A percentile compares a stretch with the other conserved stretches of the same genome.
These are phyloP conservation scores for Schizopygopsis malacanthus DNA, from an alignment of 2,797 vertebrate species.

Conservation along the genomic window DNA sequence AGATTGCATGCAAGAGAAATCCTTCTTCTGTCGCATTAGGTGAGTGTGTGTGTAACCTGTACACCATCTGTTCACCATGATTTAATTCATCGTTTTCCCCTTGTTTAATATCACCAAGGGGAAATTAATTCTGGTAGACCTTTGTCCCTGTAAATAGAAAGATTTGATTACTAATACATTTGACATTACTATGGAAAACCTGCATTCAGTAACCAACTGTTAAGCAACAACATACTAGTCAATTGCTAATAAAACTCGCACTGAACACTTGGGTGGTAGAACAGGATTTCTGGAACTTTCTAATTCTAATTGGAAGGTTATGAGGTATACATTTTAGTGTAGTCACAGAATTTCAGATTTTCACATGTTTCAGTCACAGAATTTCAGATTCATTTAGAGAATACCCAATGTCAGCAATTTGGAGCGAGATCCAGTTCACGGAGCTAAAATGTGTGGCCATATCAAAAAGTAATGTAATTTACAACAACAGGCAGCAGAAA, in stretches of 20 bases:
- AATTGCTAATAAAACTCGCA: no score
- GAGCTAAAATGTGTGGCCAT: not conserved
- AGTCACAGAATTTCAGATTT: not conserved
- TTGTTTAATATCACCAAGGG: not conserved
- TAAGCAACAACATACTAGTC: not conserved
- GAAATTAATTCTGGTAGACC: conserved; percentile 49
- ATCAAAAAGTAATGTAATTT: not conserved
- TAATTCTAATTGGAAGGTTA: not conserved
- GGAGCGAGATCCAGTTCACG: not conserved
- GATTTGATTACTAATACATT: conserved; percentile 24
- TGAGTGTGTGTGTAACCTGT: conserved; percentile 66
- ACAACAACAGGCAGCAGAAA: not conserved
- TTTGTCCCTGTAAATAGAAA: conserved; percentile 52
- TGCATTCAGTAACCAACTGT: not conserved
- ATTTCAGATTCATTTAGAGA: not conserved
- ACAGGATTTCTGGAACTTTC: not conserved
- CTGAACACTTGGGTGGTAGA: not conserved
- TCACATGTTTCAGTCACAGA: not conserved
- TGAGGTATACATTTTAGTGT: not conserved
- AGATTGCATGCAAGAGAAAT: conserved; percentile 93
- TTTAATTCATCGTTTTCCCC: conserved; percentile 51
- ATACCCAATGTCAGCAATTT: not conserved
- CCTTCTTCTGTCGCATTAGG: conserved; percentile 98
- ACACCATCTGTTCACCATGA: conserved; percentile 52
- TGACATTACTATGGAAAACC: conserved; percentile 7